Conservation (phyloP, 2,888 invertebrate genomes). For the Meloe dianella region DNA sequence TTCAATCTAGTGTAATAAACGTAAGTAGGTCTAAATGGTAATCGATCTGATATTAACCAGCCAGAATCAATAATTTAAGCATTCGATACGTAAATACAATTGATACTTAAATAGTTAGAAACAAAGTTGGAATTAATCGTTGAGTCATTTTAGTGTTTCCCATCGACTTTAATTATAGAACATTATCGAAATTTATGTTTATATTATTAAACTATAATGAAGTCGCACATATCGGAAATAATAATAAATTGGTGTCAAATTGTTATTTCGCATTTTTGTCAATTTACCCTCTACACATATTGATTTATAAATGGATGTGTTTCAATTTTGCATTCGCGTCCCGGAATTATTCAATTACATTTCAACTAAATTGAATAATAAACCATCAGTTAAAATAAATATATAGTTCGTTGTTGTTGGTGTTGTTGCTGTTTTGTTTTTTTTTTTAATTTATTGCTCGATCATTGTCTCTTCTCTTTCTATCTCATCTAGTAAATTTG, state of each 20-base stretch:
- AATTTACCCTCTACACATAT: neutral
- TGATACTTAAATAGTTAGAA: neutral
- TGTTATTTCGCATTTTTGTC: neutral
- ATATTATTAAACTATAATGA: neutral
- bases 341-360: neutral
- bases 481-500: neutral
- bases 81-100: too few species aligned
- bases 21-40: slow-evolving; percentile 19
- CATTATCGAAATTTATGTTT: neutral
- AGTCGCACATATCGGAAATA: neutral
- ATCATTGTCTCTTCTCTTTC: neutral
- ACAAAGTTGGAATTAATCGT: neutral
- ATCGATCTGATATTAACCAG: slow-evolving; percentile 32
- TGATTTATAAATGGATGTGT: neutral
- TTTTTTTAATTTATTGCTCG: neutral
- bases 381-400: neutral
- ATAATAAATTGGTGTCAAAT: slow-evolving; percentile 1
- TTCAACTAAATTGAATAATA: neutral
- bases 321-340: neutral
- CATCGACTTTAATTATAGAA: neutral
- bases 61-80: slow-evolving; percentile 27
- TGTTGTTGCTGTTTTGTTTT: too few species aligned
- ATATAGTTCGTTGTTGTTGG: too few species aligned
- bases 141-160: neutral
- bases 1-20: neutral